A percentile compares a stretch with the other conserved stretches of the same genome.
Conservation (phyloP, 2,888 invertebrate species). For the Leptinotarsa tumamoca region DNA sequence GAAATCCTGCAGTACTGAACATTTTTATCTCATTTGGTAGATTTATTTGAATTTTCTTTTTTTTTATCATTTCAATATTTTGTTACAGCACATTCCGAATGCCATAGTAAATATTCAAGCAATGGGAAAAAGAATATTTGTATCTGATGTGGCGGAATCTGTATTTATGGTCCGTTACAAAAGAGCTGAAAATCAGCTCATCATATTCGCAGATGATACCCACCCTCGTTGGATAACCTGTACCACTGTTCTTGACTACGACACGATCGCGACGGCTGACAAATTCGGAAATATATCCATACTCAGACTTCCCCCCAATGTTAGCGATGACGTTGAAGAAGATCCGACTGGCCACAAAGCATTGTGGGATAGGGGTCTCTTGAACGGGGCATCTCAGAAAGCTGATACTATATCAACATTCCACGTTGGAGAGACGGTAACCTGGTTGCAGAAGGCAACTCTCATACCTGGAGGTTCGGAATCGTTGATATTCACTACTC, state of each 20-base stretch:
- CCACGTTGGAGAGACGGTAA: slow-evolving; percentile 95
- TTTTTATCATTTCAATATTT: slow-evolving; percentile 31
- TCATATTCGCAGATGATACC: slow-evolving; percentile 98
- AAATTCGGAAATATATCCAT: slow-evolving; percentile 98
- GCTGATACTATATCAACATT: slow-evolving; percentile 93
- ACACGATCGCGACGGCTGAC: slow-evolving; percentile 95
- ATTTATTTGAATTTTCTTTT: background rate
- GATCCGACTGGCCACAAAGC: slow-evolving; percentile 99
- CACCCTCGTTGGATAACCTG: slow-evolving; percentile 97
- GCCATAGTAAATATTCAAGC: slow-evolving; percentile 93
- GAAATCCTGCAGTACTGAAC: slow-evolving; percentile 63
- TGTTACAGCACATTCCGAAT: slow-evolving; percentile 89
- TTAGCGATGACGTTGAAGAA: slow-evolving; percentile 98
- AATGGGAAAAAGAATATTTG: slow-evolving; percentile 93
- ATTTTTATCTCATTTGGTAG: slow-evolving; percentile 1
- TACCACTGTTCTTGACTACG: slow-evolving; percentile 92
- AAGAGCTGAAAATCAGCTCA: slow-evolving; percentile 94
- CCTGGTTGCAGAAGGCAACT: slow-evolving; percentile 91
- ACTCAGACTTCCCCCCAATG: slow-evolving; percentile 84
- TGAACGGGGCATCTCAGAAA: slow-evolving; percentile 87
- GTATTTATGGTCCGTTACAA: slow-evolving; percentile 96
- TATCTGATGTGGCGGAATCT: slow-evolving; percentile 96
- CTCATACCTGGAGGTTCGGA: slow-evolving; percentile 98
- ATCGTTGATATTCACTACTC: slow-evolving; percentile 94
- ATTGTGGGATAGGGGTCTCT: slow-evolving; percentile 86